Evolutionary conservation across 2,888 invertebrate species (phyloP), one percentile per base, ranked within the genome.

Genomic region (Amiota mariae): DNA sequence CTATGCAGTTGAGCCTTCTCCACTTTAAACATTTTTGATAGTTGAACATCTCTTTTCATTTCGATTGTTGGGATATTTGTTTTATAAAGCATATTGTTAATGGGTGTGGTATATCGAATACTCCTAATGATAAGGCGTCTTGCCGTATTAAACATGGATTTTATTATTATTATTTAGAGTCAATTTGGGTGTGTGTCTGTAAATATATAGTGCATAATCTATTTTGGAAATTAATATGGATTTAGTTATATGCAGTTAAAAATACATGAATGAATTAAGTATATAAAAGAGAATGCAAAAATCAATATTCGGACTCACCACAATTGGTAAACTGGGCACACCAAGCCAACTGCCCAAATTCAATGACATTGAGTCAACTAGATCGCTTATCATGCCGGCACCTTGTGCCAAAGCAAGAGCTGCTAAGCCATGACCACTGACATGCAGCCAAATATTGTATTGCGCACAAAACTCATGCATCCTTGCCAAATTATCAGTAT

Each of bases 261-360:
- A 57, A 15, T 57, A 57, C n/a, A 57, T 15, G 13, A 15, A 57
- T 57, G 24, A 24, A 24, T 9, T 18, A 3, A 15, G 15, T 1
- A 4, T n/a, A 15, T 57, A 57, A 57, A 18, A 15, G 6, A 57
- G 8, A 57, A n/a, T 48, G 24, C 13, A 24, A n/a, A 0, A 11
- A 56, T 0, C 6, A 36, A 36, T 36, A 1, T 36, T 20, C n/a
- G 46, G 94, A 94, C 95, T 94, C 95, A 97, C 97, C 87, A 96
- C 94, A 90, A 95, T 94, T 1, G 98, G 97, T 75, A 98, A 90
- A 20, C 96, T 96, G 1, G 97, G 97, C 72, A 98, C 93, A 10
- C 97, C 98, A 71, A 98, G 92, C 98, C 98, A 98, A 71, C 93
- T 93, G 8, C 97, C 96, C 20, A 98, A 91, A 66, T 95, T 95